Percentiles rank a stretch among this genome's conserved stretches.
Conservation (phyloP, 2,797 vertebrate genomes). For the Takifugu ocellatus region DNA sequence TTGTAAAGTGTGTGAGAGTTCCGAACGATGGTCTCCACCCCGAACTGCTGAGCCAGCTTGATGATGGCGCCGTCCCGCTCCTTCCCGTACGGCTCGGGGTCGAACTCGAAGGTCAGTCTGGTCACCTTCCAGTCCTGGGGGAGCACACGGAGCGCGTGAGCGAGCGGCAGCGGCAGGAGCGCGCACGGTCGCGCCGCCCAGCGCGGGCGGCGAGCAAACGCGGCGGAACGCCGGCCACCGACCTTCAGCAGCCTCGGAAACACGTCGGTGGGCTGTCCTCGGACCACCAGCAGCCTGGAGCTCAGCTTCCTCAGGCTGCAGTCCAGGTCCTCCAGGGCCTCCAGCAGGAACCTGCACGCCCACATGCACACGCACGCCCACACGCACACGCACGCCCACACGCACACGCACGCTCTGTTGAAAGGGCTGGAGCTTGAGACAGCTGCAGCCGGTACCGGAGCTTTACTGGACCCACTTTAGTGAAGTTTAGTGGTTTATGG, state of each 20-base stretch:
- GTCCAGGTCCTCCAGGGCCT: conserved; percentile 92
- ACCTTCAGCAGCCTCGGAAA: conserved; percentile 96
- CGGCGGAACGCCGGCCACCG: conserved; percentile 2
- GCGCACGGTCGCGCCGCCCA: no score
- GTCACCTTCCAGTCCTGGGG: conserved; percentile 93
- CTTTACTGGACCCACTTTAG: no score
- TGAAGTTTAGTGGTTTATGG: no score
- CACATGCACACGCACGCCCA: background rate
- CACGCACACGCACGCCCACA: no score
- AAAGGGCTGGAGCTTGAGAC: no score
- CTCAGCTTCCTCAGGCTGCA: conserved; percentile 88
- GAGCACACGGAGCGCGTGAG: background rate
- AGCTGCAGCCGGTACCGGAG: no score
- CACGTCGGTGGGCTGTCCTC: conserved; percentile 92
- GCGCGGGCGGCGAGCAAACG: no score
- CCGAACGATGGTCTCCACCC: conserved; percentile 87
- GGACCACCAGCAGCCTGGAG: conserved; percentile 89
- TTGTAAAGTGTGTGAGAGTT: conserved; percentile 95
- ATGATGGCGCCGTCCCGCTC: conserved; percentile 91
- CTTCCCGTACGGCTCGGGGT: conserved; percentile 94
- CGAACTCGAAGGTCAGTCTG: conserved; percentile 90
- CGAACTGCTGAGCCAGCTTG: conserved; percentile 93
- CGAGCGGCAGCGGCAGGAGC: background rate
- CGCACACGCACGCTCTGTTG: no score
- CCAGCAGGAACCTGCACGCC: conserved; percentile 85